phyloP scores from a whole-genome alignment of 2,888 invertebrate species.

The Eupeodes luniger region DNA sequence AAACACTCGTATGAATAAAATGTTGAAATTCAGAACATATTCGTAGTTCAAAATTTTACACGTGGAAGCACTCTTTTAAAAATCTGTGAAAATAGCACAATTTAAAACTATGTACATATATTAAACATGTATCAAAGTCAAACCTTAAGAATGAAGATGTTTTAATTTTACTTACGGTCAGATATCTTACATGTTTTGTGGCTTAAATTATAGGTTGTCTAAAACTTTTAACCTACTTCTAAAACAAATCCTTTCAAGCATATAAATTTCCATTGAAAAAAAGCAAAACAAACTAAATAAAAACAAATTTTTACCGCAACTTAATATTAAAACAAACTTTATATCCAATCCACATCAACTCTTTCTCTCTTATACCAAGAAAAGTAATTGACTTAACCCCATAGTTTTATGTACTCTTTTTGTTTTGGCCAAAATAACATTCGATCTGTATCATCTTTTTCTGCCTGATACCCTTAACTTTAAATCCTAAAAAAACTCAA shows the following conservation, averaged over 20 bases:
- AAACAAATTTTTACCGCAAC: neutral
- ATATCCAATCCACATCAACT: slow-evolving; percentile 14
- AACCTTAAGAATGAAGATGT: too few species aligned
- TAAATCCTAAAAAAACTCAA: neutral
- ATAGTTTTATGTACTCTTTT: slow-evolving; percentile 28
- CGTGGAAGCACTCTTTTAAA: too few species aligned
- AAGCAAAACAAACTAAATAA: too few species aligned
- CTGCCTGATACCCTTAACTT: slow-evolving; percentile 8
- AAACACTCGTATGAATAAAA: too few species aligned
- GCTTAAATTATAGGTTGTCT: too few species aligned
- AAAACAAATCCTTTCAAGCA: neutral
- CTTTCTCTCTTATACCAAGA: neutral
- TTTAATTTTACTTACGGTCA: neutral
- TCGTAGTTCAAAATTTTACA: too few species aligned
- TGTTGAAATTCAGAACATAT: too few species aligned
- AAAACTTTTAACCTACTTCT: neutral
- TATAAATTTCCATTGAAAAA: neutral
- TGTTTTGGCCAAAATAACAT: slow-evolving; percentile 19
- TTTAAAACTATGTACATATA: too few species aligned
- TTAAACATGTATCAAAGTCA: too few species aligned
- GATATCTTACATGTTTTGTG: too few species aligned
- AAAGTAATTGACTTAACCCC: slow-evolving; percentile 35
- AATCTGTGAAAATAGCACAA: too few species aligned
- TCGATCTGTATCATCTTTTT: slow-evolving; percentile 36
- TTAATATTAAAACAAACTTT: slow-evolving; percentile 4